Base-by-base conservation (phyloP, 2,888 invertebrate genomes). In the Amphipoea oculea region DNA sequence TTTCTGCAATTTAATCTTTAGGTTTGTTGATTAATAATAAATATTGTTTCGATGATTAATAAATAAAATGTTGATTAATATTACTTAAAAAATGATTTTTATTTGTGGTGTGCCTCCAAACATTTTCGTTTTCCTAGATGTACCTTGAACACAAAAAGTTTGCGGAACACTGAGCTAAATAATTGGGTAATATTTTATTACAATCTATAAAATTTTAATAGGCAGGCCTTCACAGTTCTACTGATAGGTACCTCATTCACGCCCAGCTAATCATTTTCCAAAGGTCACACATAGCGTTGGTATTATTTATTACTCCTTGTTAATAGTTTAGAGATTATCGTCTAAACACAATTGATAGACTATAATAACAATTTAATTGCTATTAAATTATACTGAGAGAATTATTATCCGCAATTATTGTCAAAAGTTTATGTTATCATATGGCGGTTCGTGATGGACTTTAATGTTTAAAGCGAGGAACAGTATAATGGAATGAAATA, bases 371-470 rank as follows among this genome's bases (percentile, higher is more conserved):
- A n/a, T n/a, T 77, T 75, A 20, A 60, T 6, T 57, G 45, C 29
- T 73, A 48, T 71, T 71, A 42, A 79, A 66, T 57, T 65, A 40
- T 20, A 40, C 71, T 73, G 65, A 23, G 62, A 54, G 45, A 69
- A 72, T 54, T 40, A 67, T 5, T 51, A 63, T 78, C 62, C 17
- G 60, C 51, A n/a, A n/a, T n/a, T 69, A 65, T 71, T 70, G 54
- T 51, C 42, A 11, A 81, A 77, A 81, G 75, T 76, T 85, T 69
- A 78, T 9, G 48, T 29, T 20, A 72, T 62, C 63, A 72, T 45
- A n/a, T 85, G 65, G 51, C 48, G 29, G 54, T 36, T 70, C 20
- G 42, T 74, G 79, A 42, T 29, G 20, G 29, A 11, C 51, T 2
- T 60, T 69, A 42, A 14, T 54, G 11, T 42, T 54, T 4, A 67